Percentiles rank a stretch among this genome's conserved stretches.
These are phyloP conservation scores for Plotosus lineatus DNA, from an alignment of 2,113 vertebrate species.

Conservation along the genomic window DNA sequence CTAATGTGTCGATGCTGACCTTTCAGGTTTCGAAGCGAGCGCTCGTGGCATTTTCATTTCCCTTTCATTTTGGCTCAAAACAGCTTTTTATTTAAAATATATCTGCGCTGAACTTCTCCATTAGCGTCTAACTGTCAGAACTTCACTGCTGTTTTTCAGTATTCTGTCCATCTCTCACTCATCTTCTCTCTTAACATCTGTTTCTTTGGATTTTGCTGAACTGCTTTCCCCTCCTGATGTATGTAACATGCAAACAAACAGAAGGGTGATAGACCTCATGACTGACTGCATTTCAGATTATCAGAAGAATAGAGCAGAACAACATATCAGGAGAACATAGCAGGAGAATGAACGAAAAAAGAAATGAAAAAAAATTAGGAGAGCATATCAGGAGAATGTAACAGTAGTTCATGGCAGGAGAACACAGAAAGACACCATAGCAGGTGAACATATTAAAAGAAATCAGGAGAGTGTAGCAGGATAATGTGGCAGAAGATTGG, in stretches of 20 bases:
- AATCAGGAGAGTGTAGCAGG: not conserved
- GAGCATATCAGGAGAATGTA: too few relatives aligned
- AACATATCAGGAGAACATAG: not conserved
- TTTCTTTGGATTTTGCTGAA: not conserved
- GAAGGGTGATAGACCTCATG: not conserved
- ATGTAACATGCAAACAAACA: not conserved
- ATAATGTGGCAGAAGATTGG: not conserved
- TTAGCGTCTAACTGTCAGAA: not conserved
- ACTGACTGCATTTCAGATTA: too few relatives aligned
- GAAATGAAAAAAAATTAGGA: too few relatives aligned
- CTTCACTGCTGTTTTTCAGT: not conserved
- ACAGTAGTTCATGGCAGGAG: too few relatives aligned
- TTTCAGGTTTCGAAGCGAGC: not conserved
- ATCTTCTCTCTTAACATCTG: too few relatives aligned
- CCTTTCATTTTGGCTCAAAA: not conserved
- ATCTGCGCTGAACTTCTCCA: slow-evolving; percentile 7
- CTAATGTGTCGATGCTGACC: slow-evolving; percentile 22
- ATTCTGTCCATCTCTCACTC: not conserved
- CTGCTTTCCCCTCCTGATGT: not conserved
- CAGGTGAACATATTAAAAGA: not conserved
- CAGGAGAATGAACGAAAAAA: not conserved
- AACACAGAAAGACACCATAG: too few relatives aligned
- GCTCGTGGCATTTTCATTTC: slow-evolving; percentile 35
- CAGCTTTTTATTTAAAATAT: not conserved
- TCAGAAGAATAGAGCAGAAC: not conserved